Conservation (phyloP, 2,113 vertebrate genomes). For the Callionymus lyra region DNA sequence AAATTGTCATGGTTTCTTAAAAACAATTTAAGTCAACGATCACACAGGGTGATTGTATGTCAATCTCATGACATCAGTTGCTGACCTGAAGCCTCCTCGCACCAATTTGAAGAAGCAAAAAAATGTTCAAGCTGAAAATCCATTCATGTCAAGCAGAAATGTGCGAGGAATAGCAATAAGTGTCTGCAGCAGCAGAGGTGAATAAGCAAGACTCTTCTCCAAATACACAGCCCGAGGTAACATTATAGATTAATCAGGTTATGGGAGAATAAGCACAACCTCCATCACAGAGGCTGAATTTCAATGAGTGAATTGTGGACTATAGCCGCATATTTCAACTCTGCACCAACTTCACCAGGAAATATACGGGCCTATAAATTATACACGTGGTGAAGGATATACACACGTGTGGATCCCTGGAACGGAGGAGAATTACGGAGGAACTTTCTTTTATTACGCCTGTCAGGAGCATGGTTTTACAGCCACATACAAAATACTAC, state of each 20-base stretch:
- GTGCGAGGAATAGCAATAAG: constrained; percentile 51
- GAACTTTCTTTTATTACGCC: too few relatives aligned
- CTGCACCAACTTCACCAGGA: constrained; percentile 11
- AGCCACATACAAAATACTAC: too few relatives aligned
- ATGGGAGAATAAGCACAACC: constrained; percentile 46
- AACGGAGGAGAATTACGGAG: neutral
- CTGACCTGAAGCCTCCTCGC: constrained; percentile 24
- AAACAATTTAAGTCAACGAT: too few relatives aligned
- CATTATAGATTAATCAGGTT: constrained; percentile 65
- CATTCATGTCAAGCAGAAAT: constrained; percentile 54
- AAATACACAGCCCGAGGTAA: constrained; percentile 60
- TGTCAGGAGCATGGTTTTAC: too few relatives aligned
- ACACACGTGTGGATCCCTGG: neutral
- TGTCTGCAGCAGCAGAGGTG: constrained; percentile 43
- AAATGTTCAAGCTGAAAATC: constrained; percentile 46
- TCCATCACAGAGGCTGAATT: constrained; percentile 41
- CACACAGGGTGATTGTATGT: neutral
- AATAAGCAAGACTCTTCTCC: constrained; percentile 45
- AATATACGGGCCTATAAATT: constrained; percentile 12
- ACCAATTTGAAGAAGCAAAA: constrained; percentile 42
- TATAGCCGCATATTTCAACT: constrained; percentile 12
- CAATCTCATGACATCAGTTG: too few relatives aligned
- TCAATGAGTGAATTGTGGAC: constrained; percentile 49
- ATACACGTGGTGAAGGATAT: constrained; percentile 2
- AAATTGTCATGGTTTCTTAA: too few relatives aligned